phyloP scores from a whole-genome alignment of 2,797 vertebrate species.

The Semotilus atromaculatus region DNA sequence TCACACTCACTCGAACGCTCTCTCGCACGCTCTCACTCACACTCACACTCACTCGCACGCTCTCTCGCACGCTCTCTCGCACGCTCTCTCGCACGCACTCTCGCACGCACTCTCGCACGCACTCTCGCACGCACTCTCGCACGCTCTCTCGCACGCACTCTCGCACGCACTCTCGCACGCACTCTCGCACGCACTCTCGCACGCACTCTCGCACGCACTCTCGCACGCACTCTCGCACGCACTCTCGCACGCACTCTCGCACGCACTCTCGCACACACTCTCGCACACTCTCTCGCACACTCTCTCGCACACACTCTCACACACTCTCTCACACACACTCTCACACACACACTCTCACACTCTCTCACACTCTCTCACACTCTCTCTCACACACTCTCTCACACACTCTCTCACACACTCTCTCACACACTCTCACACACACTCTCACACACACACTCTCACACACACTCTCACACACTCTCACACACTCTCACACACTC shows the following conservation, averaged over 20 bases:
- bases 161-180: neutral
- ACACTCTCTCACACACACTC: too few relatives aligned
- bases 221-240: neutral
- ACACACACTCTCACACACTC: neutral
- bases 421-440: too few relatives aligned
- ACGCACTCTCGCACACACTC: neutral
- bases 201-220: too few relatives aligned
- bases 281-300: too few relatives aligned
- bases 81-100: neutral
- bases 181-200: too few relatives aligned
- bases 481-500: neutral
- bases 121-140: fast-evolving
- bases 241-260: neutral
- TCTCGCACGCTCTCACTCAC: too few relatives aligned
- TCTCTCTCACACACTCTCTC: too few relatives aligned
- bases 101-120: fast-evolving
- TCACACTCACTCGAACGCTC: too few relatives aligned
- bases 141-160: neutral
- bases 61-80: fast-evolving
- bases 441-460: fast-evolving
- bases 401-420: fast-evolving
- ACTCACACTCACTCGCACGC: too few relatives aligned
- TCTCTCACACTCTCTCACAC: too few relatives aligned
- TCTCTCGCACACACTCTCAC: too few relatives aligned
- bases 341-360: too few relatives aligned